phyloP scores from a whole-genome alignment of 2,113 vertebrate species.

The Rhynchomys soricoides region DNA sequence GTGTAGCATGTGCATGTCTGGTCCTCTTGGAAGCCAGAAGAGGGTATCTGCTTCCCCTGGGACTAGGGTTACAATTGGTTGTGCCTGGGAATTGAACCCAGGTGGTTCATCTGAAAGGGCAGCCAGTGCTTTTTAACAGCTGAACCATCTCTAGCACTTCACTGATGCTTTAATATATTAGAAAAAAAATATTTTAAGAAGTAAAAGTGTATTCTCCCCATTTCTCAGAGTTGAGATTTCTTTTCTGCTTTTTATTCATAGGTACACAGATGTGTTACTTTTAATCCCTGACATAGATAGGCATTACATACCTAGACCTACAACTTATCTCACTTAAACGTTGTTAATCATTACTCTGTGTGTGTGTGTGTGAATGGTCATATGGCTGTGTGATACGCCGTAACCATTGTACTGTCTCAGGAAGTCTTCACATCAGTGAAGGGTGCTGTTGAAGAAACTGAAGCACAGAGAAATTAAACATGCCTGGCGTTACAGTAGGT shows the following conservation, averaged over 20 bases:
- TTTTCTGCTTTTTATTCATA: neutral
- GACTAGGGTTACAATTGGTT: neutral
- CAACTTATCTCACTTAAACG: neutral
- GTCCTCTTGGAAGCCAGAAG: neutral
- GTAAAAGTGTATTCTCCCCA: neutral
- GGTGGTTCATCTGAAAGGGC: neutral
- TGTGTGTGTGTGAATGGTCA: neutral
- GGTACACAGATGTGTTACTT: neutral
- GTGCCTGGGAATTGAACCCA: neutral
- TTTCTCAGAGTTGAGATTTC: conserved; percentile 27
- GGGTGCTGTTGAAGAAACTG: conserved; percentile 36
- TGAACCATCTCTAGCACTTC: neutral
- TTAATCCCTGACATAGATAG: conserved; percentile 11
- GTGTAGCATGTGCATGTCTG: neutral
- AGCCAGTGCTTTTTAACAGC: neutral
- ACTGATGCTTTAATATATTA: neutral
- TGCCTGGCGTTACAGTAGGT: too few relatives aligned
- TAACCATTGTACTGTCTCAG: neutral
- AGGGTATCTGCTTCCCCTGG: too few relatives aligned
- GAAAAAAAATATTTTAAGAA: neutral
- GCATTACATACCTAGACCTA: neutral
- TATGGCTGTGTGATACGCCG: neutral
- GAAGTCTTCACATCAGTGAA: neutral
- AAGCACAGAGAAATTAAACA: conserved; percentile 21
- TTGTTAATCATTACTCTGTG: neutral